A percentile compares a stretch with the other conserved stretches of the same genome.
These are phyloP conservation scores for Nyctalus aviator DNA, from an alignment of 2,797 vertebrate genomes.

Conservation along the genomic window DNA sequence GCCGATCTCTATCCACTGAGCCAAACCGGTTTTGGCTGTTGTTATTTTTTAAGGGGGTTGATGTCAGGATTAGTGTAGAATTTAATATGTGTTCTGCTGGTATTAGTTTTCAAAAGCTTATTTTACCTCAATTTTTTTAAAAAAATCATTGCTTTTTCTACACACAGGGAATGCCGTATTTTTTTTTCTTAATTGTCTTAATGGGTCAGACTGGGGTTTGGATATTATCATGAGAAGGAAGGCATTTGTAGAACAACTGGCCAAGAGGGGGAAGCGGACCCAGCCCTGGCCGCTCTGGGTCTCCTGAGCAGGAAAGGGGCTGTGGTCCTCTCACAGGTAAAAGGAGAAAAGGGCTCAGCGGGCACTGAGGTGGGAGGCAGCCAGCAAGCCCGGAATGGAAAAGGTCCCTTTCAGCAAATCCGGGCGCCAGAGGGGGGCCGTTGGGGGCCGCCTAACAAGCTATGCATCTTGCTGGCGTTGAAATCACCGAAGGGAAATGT, in stretches of 20 bases:
- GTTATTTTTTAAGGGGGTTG: rapidly evolving
- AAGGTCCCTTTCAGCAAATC: not conserved
- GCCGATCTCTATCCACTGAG: too few species aligned
- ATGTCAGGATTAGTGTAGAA: not conserved
- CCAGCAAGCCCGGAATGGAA: not conserved
- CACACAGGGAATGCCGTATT: not conserved
- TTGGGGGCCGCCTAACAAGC: slow-evolving; percentile 2
- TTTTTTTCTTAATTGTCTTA: not conserved
- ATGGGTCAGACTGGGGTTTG: not conserved
- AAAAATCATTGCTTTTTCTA: not conserved
- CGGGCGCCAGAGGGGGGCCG: not conserved
- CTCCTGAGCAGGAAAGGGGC: not conserved
- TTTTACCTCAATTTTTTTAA: not conserved
- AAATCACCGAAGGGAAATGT: slow-evolving; percentile 39
- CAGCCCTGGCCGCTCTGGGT: not conserved
- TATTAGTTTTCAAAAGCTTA: not conserved
- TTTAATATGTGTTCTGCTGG: not conserved
- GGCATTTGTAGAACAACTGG: not conserved
- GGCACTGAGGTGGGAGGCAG: not conserved
- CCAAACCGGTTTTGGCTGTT: too few species aligned
- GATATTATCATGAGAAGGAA: not conserved
- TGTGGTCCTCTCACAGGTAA: not conserved
- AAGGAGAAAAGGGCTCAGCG: not conserved
- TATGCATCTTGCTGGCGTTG: slow-evolving; percentile 58
- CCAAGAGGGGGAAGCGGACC: rapidly evolving